Evolutionary conservation across 2,113 vertebrate genomes (phyloP).

Genomic region (Columba livia): DNA sequence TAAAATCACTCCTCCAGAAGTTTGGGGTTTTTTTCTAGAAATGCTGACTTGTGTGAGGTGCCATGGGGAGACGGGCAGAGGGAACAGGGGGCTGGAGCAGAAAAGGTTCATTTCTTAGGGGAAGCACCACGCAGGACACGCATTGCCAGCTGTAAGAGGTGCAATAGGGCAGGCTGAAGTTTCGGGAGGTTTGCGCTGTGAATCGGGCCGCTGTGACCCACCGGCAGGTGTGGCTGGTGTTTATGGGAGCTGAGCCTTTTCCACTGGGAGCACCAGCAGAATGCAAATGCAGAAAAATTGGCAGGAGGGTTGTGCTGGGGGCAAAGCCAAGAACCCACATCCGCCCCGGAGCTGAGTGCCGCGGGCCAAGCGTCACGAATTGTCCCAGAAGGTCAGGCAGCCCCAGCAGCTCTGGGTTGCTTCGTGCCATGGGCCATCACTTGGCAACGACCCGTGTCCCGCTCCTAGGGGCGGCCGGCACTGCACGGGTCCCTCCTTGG

Average conservation of each 20-base stretch:
- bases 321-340: conserved; percentile 57
- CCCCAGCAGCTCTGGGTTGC: background rate
- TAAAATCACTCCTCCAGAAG: background rate
- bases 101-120: background rate
- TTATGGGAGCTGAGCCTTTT: background rate
- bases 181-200: background rate
- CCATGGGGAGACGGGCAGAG: accelerated
- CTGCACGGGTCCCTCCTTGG: too few species aligned
- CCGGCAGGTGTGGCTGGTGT: conserved; percentile 9
- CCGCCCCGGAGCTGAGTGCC: background rate
- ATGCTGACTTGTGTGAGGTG: background rate
- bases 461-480: background rate
- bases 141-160: background rate
- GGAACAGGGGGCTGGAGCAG: background rate
- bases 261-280: background rate
- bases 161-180: background rate
- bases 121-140: background rate
- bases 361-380: conserved; percentile 3
- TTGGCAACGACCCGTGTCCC: background rate
- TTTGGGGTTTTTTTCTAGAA: background rate
- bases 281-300: conserved; percentile 35
- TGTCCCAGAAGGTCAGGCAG: background rate
- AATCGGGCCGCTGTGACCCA: background rate
- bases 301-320: conserved; percentile 40
- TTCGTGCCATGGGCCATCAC: background rate